Evolutionary conservation across 2,113 vertebrate genomes (phyloP), one percentile per base, ranked within the genome.

Genomic region (Bolborhynchus lineola): DNA sequence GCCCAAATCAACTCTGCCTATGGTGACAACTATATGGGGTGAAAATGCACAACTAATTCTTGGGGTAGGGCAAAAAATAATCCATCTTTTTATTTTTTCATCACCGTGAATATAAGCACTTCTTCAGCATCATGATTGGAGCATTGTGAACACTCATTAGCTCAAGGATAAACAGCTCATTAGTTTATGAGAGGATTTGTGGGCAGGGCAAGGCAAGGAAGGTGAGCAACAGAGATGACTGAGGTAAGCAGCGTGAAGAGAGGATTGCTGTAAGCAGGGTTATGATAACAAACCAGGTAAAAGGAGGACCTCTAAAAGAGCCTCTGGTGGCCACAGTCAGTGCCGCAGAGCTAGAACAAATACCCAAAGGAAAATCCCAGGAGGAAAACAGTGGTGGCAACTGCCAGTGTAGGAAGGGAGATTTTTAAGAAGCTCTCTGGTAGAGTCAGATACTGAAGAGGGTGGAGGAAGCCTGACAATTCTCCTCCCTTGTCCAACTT

Each of bases 31-130:
- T 28, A 8, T 7, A 83, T 1, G 2, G 42, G 88, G 16, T 71
- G 35, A 81, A 94, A 93, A 95, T 49, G 64, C 13, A 84, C 28
- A 86, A 70, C 50, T 71, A 57, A 90, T 84, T 90, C 79, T 81
- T 39, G 13, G 37, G 37, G 41, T 9, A 67, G 60, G 35, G 79
- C 55, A 87, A 84, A 86, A 82, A 82, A 60, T 67, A 93, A 93
- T 93, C 75, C 28, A 3, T 13, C 70, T 62, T 92, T 95, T 83
- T 35, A 52, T 60, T 93, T 88, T 90, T 77, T 90, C 95, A 93
- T 93, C 5, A 1, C 79, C 3, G 0, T 92, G 90, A 92, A 70
- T 52, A 68, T 83, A 94, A 95, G 85, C 33, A 71, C 55, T 71
- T 92, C 92, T 64, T 57, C 5, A 2, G 93, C 76, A 92, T 68